These are phyloP conservation scores for Plusia festucae DNA, from an alignment of 2,888 invertebrate species.

Conservation along the genomic window DNA sequence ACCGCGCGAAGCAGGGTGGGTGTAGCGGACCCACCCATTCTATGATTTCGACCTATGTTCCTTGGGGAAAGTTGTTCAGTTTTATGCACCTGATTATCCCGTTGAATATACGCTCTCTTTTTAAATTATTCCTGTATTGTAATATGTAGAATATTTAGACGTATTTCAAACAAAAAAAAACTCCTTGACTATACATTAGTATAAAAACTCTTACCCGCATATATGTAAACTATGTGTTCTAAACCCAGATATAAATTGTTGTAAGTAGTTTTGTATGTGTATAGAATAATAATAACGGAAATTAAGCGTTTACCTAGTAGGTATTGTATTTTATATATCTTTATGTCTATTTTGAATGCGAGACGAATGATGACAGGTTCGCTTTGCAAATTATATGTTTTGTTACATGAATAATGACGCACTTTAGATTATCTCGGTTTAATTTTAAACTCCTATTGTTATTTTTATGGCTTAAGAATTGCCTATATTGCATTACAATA, in stretches of 20 bases:
- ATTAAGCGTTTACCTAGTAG: background rate
- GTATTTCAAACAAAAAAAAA: no score
- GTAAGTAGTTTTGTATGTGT: background rate
- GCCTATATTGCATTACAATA: conserved; percentile 1
- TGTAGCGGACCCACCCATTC: no score
- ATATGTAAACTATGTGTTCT: no score
- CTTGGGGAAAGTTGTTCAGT: no score
- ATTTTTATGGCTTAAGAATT: conserved; percentile 10
- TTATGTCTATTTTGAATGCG: conserved; percentile 30
- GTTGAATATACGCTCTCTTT: no score
- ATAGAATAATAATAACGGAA: background rate
- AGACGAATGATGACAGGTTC: conserved; percentile 49
- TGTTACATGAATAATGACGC: conserved; percentile 25
- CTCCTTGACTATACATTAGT: no score
- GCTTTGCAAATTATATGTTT: conserved; percentile 29
- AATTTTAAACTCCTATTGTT: conserved; percentile 18
- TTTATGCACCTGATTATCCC: no score
- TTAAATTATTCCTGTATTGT: no score
- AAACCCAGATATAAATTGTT: no score
- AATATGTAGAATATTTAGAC: no score
- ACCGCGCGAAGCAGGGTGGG: no score
- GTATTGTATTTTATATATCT: background rate
- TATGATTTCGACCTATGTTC: no score
- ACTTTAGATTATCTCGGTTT: conserved; percentile 26
- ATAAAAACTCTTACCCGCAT: background rate